Evolutionary conservation across 2,888 invertebrate genomes (phyloP).

Genomic region (Epinotia demarniana): DNA sequence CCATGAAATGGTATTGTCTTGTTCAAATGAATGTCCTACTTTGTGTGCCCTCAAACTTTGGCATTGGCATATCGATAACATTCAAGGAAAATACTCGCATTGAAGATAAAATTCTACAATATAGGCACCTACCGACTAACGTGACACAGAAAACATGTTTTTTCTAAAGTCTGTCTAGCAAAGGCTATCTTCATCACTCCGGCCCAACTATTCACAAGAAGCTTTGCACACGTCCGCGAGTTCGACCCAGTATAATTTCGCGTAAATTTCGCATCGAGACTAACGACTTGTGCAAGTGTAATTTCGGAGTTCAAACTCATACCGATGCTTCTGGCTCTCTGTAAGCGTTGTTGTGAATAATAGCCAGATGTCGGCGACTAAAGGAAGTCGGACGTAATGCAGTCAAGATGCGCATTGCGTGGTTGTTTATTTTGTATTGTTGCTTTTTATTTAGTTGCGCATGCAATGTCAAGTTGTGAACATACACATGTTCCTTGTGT

Average conservation of each 20-base stretch:
- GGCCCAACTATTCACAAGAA: neutral
- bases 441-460: constrained; percentile 18
- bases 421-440: constrained; percentile 18
- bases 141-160: neutral
- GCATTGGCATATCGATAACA: constrained; percentile 27
- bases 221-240: neutral
- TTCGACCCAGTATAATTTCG: neutral
- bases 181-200: neutral
- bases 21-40: constrained; percentile 31
- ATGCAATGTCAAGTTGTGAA: constrained; percentile 1
- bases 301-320: neutral
- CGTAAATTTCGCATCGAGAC: neutral
- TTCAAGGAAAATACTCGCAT: constrained; percentile 11
- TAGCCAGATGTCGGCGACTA: constrained; percentile 20
- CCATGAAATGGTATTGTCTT: neutral
- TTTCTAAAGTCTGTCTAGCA: neutral
- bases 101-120: neutral
- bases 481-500: neutral
- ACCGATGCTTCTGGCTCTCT: neutral
- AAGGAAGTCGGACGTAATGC: constrained; percentile 3
- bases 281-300: neutral
- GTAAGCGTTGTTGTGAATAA: neutral
- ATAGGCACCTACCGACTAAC: neutral
- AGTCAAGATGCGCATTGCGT: constrained; percentile 14
- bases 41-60: neutral